Conservation (phyloP, 2,888 invertebrate genomes). For the Campoletis raptor region DNA sequence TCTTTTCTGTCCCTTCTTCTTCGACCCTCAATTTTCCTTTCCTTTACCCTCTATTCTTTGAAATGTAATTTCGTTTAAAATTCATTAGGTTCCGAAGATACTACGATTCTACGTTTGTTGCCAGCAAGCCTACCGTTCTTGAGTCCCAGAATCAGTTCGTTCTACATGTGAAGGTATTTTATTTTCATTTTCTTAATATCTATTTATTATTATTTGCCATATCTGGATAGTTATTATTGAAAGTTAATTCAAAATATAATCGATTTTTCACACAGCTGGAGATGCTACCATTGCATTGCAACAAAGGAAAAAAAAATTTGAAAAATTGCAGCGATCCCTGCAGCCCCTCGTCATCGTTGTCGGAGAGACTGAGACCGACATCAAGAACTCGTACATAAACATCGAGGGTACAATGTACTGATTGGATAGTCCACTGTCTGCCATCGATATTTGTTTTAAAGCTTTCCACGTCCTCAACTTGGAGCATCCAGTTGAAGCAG, state of each 20-base stretch:
- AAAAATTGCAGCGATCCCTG: constrained; percentile 38
- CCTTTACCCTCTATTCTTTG: background rate
- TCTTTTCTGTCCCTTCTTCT: background rate
- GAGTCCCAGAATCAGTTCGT: constrained; percentile 44
- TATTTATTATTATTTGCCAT: constrained; percentile 1
- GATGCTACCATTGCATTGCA: constrained; percentile 34
- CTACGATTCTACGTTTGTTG: constrained; percentile 31
- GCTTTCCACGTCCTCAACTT: constrained; percentile 46
- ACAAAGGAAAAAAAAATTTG: constrained; percentile 38
- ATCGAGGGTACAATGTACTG: constrained; percentile 37
- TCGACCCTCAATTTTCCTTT: background rate
- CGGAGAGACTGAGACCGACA: constrained; percentile 38
- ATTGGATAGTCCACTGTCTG: constrained; percentile 41
- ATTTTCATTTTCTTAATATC: background rate
- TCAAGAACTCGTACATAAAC: constrained; percentile 39
- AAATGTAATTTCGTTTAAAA: too few species aligned
- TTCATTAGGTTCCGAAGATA: constrained; percentile 2
- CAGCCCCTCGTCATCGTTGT: constrained; percentile 46
- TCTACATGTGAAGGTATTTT: constrained; percentile 43
- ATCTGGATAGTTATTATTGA: background rate
- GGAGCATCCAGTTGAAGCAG: constrained; percentile 46
- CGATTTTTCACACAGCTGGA: constrained; percentile 32
- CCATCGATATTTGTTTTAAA: constrained; percentile 49
- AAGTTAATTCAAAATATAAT: background rate
- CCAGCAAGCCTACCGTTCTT: constrained; percentile 50